phyloP scores from a whole-genome alignment of 2,797 vertebrate genomes.

The Diglossa cyanea region DNA sequence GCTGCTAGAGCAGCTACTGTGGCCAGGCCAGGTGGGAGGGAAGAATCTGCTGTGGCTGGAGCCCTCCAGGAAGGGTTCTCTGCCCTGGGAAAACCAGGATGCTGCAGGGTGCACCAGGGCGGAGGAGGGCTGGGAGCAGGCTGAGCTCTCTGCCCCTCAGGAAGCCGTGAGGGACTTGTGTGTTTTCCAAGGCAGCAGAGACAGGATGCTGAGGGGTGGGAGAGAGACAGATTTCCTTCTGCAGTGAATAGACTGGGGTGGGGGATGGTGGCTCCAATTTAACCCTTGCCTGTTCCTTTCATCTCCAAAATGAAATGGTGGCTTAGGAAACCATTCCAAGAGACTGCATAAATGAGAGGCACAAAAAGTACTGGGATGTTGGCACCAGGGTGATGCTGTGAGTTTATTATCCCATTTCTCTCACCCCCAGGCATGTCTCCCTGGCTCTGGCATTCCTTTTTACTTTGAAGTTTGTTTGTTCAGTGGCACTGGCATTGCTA shows the following conservation, averaged over 20 bases:
- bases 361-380: not conserved
- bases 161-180: conserved; percentile 27
- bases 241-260: conserved; percentile 35
- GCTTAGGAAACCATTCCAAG: not conserved
- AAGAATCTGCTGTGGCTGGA: not conserved
- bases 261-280: not conserved
- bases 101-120: accelerated
- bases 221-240: conserved; percentile 62
- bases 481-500: not conserved
- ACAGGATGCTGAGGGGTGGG: conserved; percentile 65
- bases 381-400: not conserved
- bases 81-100: not conserved
- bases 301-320: not conserved
- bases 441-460: not conserved
- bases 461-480: conserved; percentile 51
- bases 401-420: conserved; percentile 13
- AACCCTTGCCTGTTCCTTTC: conserved; percentile 38
- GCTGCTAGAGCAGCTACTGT: not conserved
- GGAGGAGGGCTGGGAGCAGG: not conserved
- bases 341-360: not conserved
- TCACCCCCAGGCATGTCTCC: not conserved
- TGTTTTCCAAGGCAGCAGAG: conserved; percentile 45
- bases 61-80: not conserved
- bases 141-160: conserved; percentile 50
- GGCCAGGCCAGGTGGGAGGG: not conserved